Conservation (phyloP, 2,797 vertebrate species). For the Acipenser oxyrinchus region DNA sequence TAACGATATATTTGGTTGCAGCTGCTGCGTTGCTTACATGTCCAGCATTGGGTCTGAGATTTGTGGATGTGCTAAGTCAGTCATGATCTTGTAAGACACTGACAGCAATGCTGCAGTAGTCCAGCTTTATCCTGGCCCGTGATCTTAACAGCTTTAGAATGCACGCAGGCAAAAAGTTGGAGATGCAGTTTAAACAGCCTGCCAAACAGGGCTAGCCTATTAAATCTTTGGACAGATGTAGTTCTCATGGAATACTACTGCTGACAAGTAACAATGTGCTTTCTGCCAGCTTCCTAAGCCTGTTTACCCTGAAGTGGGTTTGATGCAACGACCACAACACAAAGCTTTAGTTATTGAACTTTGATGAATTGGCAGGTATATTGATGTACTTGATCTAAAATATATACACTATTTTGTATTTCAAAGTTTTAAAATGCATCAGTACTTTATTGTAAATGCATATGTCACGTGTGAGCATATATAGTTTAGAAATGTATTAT, state of each 20-base stretch:
- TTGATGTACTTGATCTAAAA: too few relatives aligned
- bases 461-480: too few relatives aligned
- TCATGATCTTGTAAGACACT: not conserved
- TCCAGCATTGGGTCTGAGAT: not conserved
- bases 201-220: not conserved
- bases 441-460: too few relatives aligned
- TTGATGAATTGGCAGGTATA: not conserved
- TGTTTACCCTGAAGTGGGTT: constrained; percentile 26
- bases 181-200: constrained; percentile 1
- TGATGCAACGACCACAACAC: constrained; percentile 18
- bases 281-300: constrained; percentile 7
- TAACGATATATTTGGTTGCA: not conserved
- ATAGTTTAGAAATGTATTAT: too few relatives aligned
- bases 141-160: not conserved
- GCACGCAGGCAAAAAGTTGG: not conserved
- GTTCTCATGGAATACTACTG: not conserved
- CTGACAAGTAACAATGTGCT: not conserved
- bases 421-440: too few relatives aligned
- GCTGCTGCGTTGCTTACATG: not conserved
- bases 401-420: too few relatives aligned
- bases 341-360: constrained; percentile 37
- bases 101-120: not conserved
- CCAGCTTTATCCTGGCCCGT: not conserved
- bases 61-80: constrained; percentile 7
- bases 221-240: constrained; percentile 1